Conservation (phyloP, 2,797 vertebrate species). For the Cuculus canorus region DNA sequence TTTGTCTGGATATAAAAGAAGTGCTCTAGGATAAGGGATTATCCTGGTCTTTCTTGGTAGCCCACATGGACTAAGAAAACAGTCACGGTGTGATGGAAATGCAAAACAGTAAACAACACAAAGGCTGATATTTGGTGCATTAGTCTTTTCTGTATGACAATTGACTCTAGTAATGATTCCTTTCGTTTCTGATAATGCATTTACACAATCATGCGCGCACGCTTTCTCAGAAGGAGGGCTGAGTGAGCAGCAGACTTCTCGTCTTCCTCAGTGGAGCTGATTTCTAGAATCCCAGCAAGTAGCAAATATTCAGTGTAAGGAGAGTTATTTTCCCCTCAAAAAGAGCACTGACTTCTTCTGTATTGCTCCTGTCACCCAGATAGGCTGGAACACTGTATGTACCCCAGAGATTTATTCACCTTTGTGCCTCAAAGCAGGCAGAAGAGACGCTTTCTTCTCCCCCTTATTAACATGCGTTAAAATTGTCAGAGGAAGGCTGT, state of each 20-base stretch:
- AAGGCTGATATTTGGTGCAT: neutral
- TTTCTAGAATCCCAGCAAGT: conserved; percentile 21
- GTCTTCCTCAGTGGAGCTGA: conserved; percentile 12
- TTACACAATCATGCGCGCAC: neutral
- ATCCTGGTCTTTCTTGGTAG: conserved; percentile 15
- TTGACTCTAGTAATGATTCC: conserved; percentile 4
- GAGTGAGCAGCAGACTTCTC: conserved; percentile 18
- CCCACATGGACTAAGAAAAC: neutral
- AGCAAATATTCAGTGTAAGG: conserved; percentile 15
- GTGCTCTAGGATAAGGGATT: conserved; percentile 10
- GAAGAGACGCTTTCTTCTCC: conserved; percentile 59
- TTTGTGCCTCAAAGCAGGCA: conserved; percentile 71
- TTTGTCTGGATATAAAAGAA: conserved; percentile 45
- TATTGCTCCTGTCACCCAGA: conserved; percentile 19
- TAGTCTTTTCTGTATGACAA: conserved; percentile 7
- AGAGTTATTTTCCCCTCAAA: neutral
- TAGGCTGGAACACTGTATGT: conserved; percentile 4
- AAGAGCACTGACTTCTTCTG: conserved; percentile 4
- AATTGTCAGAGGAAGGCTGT: conserved; percentile 21
- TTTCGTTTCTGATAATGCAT: conserved; percentile 2
- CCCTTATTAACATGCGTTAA: conserved; percentile 25
- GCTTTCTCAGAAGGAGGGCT: conserved; percentile 17
- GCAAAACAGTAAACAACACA: conserved; percentile 35
- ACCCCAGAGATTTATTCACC: conserved; percentile 52
- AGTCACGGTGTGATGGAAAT: conserved; percentile 62